Evolutionary conservation across 1,140 invertebrate species (phyloP), one percentile per base, ranked within the genome.

Genomic region (Brachystomella parvula): DNA sequence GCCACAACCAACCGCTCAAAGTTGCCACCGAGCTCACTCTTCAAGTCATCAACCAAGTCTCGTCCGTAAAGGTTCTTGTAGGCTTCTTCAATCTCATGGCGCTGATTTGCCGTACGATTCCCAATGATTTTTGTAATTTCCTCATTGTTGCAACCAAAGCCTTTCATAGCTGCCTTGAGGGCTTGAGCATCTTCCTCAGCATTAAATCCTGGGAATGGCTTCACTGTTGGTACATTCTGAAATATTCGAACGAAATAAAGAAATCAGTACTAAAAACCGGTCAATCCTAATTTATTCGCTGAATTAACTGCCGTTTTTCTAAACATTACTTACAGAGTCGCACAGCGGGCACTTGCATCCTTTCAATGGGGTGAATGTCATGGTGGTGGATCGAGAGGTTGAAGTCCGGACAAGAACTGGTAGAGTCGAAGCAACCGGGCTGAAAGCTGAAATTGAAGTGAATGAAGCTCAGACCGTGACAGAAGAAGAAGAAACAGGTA

Each of bases 1-100:
- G 80, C 81, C 17, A 82, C 57, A 26, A 85, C 79, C 19, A 81
- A 75, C 62, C 82, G 77, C 71, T 84, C 81, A 75, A 82, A 83
- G 67, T 83, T 80, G 57, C 83, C 83, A 65, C 76, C 75, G 28
- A 84, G 72, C 65, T 85, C 83, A 44, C 76, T 77, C 71, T 89
- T 87, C 21, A 92, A 75, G 71, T 90, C 87, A 49, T 85, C 83
- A 28, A 87, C 82, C 62, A 91, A 75, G 76, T 90, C 88, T 82
- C 95, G 96, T 77, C 94, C 95, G 78, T 90, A 98, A 74, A 89
- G 85, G 56, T 89, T 92, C 81, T 98, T 97, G 79, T 92, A 99
- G 0, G 88, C 86, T 74, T 89, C 85, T 12, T 88, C 86, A 72
- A 98, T 94, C 78, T 96, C 87, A 65, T 92, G 80, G 71, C 96